Conservation (phyloP, 2,113 vertebrate genomes). For the Phycodurus eques region DNA sequence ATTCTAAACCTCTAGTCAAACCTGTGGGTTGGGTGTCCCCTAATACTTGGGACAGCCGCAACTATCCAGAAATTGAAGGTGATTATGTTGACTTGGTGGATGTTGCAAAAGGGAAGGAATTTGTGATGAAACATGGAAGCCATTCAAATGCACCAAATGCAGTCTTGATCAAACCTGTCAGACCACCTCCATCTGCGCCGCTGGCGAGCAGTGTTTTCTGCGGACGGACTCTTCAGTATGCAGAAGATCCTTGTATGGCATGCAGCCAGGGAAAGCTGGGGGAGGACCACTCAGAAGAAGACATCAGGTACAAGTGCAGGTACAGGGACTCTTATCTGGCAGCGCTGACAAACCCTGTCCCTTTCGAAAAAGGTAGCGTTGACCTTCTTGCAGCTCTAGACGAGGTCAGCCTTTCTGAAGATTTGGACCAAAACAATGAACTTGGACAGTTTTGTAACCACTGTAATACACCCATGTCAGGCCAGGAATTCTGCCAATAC, state of each 20-base stretch:
- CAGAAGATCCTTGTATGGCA: constrained; percentile 59
- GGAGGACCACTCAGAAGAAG: constrained; percentile 38
- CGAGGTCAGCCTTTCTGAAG: constrained; percentile 52
- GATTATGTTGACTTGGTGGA: constrained; percentile 92
- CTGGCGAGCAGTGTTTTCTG: constrained; percentile 40
- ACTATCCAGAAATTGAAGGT: constrained; percentile 79
- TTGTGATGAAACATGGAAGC: constrained; percentile 28
- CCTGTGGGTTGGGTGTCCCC: constrained; percentile 70
- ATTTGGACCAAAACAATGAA: constrained; percentile 31
- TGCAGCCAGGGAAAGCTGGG: constrained; percentile 66
- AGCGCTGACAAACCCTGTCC: constrained; percentile 74
- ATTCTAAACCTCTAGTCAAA: constrained; percentile 57
- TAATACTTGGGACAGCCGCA: constrained; percentile 69
- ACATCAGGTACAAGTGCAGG: constrained; percentile 71
- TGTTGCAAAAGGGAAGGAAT: constrained; percentile 69
- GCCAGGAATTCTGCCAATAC: constrained; percentile 29
- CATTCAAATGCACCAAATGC: constrained; percentile 29
- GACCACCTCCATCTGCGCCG: constrained; percentile 57
- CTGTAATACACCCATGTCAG: constrained; percentile 30
- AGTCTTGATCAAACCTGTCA: constrained; percentile 58
- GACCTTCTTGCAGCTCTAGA: constrained; percentile 68
- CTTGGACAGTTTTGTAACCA: constrained; percentile 40
- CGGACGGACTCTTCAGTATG: constrained; percentile 22
- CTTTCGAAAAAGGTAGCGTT: constrained; percentile 66
- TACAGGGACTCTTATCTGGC: constrained; percentile 79